Base-by-base conservation (phyloP, 2,113 vertebrate species). In the Paramormyrops kingsleyae region DNA sequence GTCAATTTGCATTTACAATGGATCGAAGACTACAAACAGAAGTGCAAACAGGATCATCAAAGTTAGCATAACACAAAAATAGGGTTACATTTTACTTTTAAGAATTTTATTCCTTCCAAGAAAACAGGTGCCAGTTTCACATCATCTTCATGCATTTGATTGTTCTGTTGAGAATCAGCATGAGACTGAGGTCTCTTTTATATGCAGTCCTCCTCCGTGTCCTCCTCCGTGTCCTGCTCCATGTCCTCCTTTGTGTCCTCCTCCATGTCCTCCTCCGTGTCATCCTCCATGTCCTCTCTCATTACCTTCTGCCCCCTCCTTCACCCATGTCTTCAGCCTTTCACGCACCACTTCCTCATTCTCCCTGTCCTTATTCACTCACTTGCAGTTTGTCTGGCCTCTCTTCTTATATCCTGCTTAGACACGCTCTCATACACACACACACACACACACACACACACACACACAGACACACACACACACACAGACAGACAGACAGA, bases 321-420 rank as follows among this genome's bases (percentile, higher is more conserved):
- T 8, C 0, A 46, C 13, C 49, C 89, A 52, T 8, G 7, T 35
- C 59, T 42, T 19, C 56, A 50, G 70, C 52, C 35, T 90, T 44
- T 49, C 2, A 53, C 2, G 42, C 89, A 50, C 19, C 56, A 27
- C 35, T 31, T 19, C 90, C 87, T 88, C 70, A 35, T 89, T 86
- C 87, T 74, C 6, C 92, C 87, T 92, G 93, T 90, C 92, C 95
- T 92, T 92, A 92, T 95, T 94, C 93, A 92, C 90, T 95, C 93
- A 92, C 92, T 91, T 94, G 88, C 62, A 66, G 90, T 95, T 94
- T 93, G 92, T 92, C 92, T 94, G 90, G 88, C 46, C 24, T 4
- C 89, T 91, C 88, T 88, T 70, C 91, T 83, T 24, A 21, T 13
- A 19, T 66, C 46, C 24, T 83, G 53, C n/a, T 10, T 12, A 17